Base-by-base conservation (phyloP, 2,888 invertebrate species). In the Dorcus parallelipipedus region DNA sequence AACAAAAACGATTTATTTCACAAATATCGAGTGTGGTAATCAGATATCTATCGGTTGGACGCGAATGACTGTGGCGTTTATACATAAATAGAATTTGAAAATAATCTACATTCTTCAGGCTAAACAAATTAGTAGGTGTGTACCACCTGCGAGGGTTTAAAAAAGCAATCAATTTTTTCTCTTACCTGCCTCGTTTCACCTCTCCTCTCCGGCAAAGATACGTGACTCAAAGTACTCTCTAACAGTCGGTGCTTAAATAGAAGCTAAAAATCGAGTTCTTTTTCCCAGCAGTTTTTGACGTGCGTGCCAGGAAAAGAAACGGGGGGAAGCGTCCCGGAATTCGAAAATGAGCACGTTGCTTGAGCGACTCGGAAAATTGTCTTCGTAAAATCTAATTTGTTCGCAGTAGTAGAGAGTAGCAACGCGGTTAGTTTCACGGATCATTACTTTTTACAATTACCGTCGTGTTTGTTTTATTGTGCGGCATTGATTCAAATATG, bases 121-220 rank as follows among this genome's bases (percentile, higher is more conserved):
- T 53, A 53, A 53, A 53, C 53, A 53, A 53, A 53, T 53, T 53
- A 53, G 53, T 53, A 53, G 53, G 53, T 53, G 53, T 53, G 53
- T 53, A 53, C 53, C 53, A 53, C 53, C 53, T 53, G 53, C 53
- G 38, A 53, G 45, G 53, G 53, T 45, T 20, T 26, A 41, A 45
- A 41, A 53, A 53, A 53, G 53, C 53, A 53, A 53, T 53, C 53
- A 53, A 43, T 33, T 43, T 53, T 42, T 33, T 33, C 26, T 45
- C 38, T 43, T 53, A 53, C 53, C 53, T 53, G 53, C 53, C 39
- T 53, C 47, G 53, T 53, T 53, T 53, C 45, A 2, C 33, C 45
- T 45, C 33, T 26, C 33, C 45, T n/a, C 42, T 5, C 47, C 26
- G 47, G 26, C 26, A 20, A 47, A 17, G 20, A 47, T 47, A n/a